phyloP scores from a whole-genome alignment of 2,113 vertebrate species.

The Nesoenas mayeri region DNA sequence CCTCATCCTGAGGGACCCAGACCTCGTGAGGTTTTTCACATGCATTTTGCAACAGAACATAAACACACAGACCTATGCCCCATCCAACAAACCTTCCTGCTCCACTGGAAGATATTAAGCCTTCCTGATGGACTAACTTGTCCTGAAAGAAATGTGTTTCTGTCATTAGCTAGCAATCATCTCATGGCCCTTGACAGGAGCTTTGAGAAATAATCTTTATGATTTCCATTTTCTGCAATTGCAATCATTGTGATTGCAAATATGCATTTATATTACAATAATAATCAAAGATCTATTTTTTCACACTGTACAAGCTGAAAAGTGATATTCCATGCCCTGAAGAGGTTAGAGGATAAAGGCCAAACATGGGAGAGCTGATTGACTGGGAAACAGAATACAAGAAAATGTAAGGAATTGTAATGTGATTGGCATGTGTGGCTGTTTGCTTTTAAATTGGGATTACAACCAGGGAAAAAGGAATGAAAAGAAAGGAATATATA shows the following conservation, averaged over 20 bases:
- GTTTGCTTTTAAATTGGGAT: not conserved
- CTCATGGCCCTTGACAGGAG: not conserved
- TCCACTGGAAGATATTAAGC: not conserved
- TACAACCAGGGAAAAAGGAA: not conserved
- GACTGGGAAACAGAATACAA: not conserved
- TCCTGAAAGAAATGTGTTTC: not conserved
- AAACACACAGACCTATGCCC: not conserved
- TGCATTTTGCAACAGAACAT: not conserved
- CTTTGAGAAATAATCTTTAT: not conserved
- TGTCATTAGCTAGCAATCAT: not conserved
- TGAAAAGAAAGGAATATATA: not conserved
- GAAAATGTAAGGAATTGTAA: constrained; percentile 4
- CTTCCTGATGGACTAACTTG: not conserved
- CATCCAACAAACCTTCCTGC: constrained; percentile 4
- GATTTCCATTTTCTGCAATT: not conserved
- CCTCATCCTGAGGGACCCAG: not conserved
- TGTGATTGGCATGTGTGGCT: not conserved
- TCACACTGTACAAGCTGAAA: not conserved
- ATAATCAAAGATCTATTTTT: not conserved
- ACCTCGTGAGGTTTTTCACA: not conserved
- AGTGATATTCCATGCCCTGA: not conserved
- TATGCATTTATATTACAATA: not conserved
- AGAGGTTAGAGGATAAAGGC: not conserved
- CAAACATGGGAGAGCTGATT: not conserved
- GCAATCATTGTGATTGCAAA: not conserved